Percentiles rank a stretch among this genome's conserved stretches.
These are phyloP conservation scores for Drosophila silvestris DNA, from an alignment of 2,888 invertebrate species.

Conservation along the genomic window DNA sequence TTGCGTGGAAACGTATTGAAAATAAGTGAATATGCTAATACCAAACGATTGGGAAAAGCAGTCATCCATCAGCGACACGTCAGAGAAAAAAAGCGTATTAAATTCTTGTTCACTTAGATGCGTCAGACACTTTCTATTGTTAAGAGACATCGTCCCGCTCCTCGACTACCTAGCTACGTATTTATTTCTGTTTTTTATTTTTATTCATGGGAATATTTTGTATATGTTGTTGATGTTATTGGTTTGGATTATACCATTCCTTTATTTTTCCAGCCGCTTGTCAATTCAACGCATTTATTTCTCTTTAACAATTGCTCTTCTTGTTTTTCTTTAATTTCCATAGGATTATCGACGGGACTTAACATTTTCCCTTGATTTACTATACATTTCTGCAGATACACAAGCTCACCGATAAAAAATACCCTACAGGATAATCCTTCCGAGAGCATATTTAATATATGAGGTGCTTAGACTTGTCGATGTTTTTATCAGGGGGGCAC, in stretches of 20 bases:
- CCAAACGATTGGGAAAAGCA: conserved; percentile 26
- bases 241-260: conserved; percentile 55
- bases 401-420: conserved; percentile 7
- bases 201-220: conserved; percentile 59
- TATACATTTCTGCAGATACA: conserved; percentile 4
- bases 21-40: conserved; percentile 70
- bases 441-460: conserved; percentile 2
- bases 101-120: conserved; percentile 56
- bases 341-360: conserved; percentile 72
- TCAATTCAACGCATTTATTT: conserved; percentile 48
- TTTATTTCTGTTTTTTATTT: conserved; percentile 17
- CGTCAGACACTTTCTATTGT: conserved; percentile 69
- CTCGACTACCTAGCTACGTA: conserved; percentile 18
- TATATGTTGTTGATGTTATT: conserved; percentile 53
- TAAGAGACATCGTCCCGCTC: conserved; percentile 16
- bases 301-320: conserved; percentile 36
- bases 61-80: conserved; percentile 57
- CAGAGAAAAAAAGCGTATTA: conserved; percentile 66
- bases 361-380: conserved; percentile 48
- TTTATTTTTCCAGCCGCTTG: conserved; percentile 32
- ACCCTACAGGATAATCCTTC: conserved; percentile 4
- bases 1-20: conserved; percentile 78
- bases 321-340: conserved; percentile 69
- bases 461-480: not conserved
- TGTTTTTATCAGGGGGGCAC: not conserved